Percentiles rank a stretch among this genome's conserved stretches.
Evolutionary conservation across 2,113 vertebrate species (phyloP).

Genomic region (Channa argus): DNA sequence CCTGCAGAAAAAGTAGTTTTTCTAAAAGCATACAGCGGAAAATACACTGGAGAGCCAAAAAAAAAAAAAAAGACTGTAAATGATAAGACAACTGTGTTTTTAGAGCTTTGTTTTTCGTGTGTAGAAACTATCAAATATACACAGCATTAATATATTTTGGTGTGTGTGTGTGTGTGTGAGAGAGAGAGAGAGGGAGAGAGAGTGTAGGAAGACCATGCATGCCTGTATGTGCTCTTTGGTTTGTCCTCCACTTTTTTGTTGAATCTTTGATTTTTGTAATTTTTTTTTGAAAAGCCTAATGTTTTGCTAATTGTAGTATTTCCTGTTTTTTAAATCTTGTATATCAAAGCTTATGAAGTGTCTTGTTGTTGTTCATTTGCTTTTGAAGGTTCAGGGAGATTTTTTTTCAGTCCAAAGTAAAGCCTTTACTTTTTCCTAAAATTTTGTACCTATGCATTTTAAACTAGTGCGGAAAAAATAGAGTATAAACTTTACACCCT

Average conservation of each 20-base stretch:
- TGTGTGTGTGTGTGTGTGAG: not conserved
- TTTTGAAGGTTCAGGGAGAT: too few relatives aligned
- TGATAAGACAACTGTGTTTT: not conserved
- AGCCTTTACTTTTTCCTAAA: not conserved
- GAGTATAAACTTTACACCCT: too few relatives aligned
- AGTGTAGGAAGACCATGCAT: not conserved
- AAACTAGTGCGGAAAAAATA: not conserved
- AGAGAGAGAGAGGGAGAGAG: too few relatives aligned
- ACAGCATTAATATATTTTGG: conserved; percentile 1
- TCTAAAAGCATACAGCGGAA: not conserved
- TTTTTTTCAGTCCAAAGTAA: not conserved
- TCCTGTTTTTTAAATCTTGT: too few relatives aligned
- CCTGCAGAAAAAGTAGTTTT: not conserved
- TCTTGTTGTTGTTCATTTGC: too few relatives aligned
- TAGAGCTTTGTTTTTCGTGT: not conserved
- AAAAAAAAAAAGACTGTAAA: not conserved
- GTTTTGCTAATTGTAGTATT: too few relatives aligned
- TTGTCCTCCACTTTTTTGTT: too few relatives aligned
- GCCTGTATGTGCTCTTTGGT: conserved; percentile 9
- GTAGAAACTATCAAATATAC: not conserved
- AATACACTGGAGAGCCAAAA: not conserved
- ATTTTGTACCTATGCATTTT: not conserved
- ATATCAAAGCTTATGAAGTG: too few relatives aligned
- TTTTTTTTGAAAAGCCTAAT: too few relatives aligned
- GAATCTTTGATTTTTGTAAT: too few relatives aligned